Evolutionary conservation across 2,888 invertebrate genomes (phyloP).

Genomic region (Coecobrya sp.): DNA sequence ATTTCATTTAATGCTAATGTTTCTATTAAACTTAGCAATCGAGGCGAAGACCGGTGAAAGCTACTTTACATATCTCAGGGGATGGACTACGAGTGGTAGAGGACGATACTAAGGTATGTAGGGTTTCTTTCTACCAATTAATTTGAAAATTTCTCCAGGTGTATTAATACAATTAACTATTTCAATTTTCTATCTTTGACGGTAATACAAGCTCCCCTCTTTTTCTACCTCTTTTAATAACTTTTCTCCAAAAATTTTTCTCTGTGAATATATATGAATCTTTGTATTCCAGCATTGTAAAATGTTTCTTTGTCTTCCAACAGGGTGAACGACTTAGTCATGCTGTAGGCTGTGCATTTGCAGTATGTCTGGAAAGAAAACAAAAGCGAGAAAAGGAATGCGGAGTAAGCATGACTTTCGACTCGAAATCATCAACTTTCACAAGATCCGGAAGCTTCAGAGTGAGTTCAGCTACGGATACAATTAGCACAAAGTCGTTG

Average conservation of each 20-base stretch:
- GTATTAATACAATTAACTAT: too few species aligned
- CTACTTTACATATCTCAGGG: conserved; percentile 96
- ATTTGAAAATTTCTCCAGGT: too few species aligned
- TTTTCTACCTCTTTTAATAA: not conserved
- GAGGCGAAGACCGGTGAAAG: conserved; percentile 95
- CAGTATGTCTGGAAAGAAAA: conserved; percentile 98
- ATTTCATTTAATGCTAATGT: conserved; percentile 4
- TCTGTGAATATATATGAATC: not conserved
- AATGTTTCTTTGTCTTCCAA: not conserved
- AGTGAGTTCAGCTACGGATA: conserved; percentile 93
- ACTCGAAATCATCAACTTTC: conserved; percentile 96
- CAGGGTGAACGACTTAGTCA: conserved; percentile 98
- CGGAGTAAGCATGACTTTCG: conserved; percentile 97
- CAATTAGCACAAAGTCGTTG: conserved; percentile 81
- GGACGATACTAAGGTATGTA: conserved; percentile 95
- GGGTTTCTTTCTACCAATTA: conserved; percentile 98
- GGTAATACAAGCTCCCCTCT: conserved; percentile 40
- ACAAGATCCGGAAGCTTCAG: conserved; percentile 97
- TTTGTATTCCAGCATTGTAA: not conserved
- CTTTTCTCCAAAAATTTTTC: not conserved
- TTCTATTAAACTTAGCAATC: conserved; percentile 92
- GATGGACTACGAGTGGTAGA: conserved; percentile 99
- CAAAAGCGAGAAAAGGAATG: conserved; percentile 99
- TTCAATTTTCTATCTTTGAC: too few species aligned
- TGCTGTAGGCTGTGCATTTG: conserved; percentile 99